Percentiles rank a stretch among this genome's conserved stretches.
Evolutionary conservation across 2,888 invertebrate genomes (phyloP).

Genomic region (Anaspis maculata): DNA sequence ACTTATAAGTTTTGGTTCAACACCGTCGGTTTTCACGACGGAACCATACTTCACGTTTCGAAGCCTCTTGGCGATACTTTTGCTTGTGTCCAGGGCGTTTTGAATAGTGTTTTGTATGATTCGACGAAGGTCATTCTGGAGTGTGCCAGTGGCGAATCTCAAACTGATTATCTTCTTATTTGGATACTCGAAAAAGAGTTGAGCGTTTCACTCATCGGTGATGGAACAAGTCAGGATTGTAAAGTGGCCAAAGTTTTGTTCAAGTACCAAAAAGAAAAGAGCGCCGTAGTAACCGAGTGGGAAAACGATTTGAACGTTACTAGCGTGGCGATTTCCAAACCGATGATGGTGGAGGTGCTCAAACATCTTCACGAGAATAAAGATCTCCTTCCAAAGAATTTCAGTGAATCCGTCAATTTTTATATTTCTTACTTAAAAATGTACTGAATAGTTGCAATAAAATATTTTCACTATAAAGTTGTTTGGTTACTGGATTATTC

Average conservation of each 20-base stretch:
- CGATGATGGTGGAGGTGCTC: constrained; percentile 48
- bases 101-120: constrained; percentile 46
- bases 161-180: constrained; percentile 48
- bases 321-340: constrained; percentile 49
- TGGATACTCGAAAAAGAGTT: constrained; percentile 57
- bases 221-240: constrained; percentile 38
- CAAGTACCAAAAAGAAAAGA: constrained; percentile 43
- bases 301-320: constrained; percentile 46
- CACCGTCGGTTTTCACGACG: constrained; percentile 43
- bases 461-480: too few relatives aligned
- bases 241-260: constrained; percentile 52
- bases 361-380: constrained; percentile 50
- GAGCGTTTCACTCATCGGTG: constrained; percentile 40
- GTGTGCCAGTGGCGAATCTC: constrained; percentile 41
- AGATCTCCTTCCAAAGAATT: constrained; percentile 47
- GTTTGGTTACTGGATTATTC: too few relatives aligned
- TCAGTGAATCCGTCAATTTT: constrained; percentile 49
- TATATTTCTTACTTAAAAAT: constrained; percentile 49
- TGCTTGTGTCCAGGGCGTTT: constrained; percentile 45
- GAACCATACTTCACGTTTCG: constrained; percentile 23
- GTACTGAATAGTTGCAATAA: constrained; percentile 12
- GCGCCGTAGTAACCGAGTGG: constrained; percentile 47
- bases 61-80: constrained; percentile 46
- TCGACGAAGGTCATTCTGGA: constrained; percentile 50
- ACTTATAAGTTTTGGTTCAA: constrained; percentile 51